A percentile compares a stretch with the other conserved stretches of the same genome.
phyloP scores from a whole-genome alignment of 2,888 invertebrate genomes.

The Acanthosepion pharaonis region DNA sequence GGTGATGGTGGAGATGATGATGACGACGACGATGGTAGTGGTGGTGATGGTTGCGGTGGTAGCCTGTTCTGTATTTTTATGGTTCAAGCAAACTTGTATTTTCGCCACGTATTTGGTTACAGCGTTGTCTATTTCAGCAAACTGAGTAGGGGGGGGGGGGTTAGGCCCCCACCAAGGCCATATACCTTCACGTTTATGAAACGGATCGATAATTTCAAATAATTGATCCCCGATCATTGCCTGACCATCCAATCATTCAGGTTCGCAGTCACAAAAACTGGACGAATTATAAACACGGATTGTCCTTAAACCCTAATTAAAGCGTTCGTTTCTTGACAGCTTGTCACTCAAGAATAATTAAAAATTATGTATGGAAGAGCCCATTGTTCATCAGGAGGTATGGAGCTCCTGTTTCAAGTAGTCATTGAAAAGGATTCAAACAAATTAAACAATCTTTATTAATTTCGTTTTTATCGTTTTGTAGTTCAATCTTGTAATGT shows the following conservation, averaged over 20 bases:
- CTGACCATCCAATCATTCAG: neutral
- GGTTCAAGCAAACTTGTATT: too few relatives aligned
- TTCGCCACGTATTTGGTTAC: neutral
- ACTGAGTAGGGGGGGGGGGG: neutral
- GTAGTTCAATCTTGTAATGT: neutral
- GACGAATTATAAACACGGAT: neutral
- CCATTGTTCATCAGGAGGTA: neutral
- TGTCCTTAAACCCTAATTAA: conserved; percentile 2
- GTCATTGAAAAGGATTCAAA: neutral
- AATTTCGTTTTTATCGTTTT: neutral
- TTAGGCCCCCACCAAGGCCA: neutral
- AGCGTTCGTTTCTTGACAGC: neutral
- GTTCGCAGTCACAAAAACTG: neutral
- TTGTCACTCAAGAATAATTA: neutral
- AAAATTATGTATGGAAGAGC: neutral
- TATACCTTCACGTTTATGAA: neutral
- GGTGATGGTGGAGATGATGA: neutral
- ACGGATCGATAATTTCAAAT: neutral
- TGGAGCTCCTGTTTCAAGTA: neutral
- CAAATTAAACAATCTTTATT: neutral
- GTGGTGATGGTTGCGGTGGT: neutral
- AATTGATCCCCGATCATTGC: neutral
- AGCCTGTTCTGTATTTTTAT: too few relatives aligned
- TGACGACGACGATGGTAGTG: neutral
- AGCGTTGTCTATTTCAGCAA: neutral